Percentiles rank a stretch among this genome's conserved stretches.
These are phyloP conservation scores for Psittacula derbiana DNA, from an alignment of 2,797 vertebrate species.

Conservation along the genomic window DNA sequence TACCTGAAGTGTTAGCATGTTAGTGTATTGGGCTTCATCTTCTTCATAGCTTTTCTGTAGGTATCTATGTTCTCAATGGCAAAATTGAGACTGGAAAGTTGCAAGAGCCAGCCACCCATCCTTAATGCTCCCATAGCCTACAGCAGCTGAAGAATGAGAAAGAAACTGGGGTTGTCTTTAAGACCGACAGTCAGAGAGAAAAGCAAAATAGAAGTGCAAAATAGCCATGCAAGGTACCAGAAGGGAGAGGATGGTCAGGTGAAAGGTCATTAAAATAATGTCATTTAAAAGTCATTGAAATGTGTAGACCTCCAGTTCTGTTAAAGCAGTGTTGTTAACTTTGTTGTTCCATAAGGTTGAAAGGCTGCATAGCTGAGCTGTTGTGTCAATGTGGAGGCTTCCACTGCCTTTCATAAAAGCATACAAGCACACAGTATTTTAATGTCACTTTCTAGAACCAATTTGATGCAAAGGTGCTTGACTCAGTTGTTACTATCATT, in stretches of 20 bases:
- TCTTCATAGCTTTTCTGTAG: neutral
- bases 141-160: neutral
- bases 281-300: neutral
- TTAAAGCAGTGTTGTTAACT: neutral
- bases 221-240: rapidly evolving
- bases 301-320: neutral
- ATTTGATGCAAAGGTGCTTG: neutral
- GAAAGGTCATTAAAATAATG: neutral
- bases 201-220: neutral
- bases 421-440: neutral
- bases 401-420: neutral
- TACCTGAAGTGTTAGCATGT: neutral
- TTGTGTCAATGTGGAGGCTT: neutral
- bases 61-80: rapidly evolving
- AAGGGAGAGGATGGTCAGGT: neutral
- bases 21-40: rapidly evolving
- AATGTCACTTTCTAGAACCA: neutral
- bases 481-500: slow-evolving; percentile 29
- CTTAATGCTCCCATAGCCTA: neutral
- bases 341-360: neutral
- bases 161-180: neutral
- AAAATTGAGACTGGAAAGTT: neutral
- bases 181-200: neutral
- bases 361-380: neutral
- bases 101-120: neutral